phyloP scores from a whole-genome alignment of 2,888 invertebrate genomes.

The Cataglyphis altisquamis region DNA sequence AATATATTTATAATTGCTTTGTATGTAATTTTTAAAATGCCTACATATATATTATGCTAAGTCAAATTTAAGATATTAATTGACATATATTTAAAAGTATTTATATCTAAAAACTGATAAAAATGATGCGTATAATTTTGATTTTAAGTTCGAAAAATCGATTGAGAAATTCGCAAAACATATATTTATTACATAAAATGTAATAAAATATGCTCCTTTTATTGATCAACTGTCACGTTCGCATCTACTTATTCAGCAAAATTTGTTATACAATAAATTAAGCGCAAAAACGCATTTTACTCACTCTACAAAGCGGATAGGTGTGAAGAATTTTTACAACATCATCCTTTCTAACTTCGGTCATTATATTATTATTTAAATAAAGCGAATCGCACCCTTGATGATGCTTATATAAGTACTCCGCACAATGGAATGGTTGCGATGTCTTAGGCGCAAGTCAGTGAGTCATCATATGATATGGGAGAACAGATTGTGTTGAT shows the following conservation, averaged over 20 bases:
- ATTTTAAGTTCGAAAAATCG: neutral
- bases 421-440: conserved; percentile 59
- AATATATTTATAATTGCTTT: neutral
- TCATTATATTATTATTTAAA: conserved; percentile 75
- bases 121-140: neutral
- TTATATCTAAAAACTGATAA: neutral
- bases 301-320: conserved; percentile 88
- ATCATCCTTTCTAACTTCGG: conserved; percentile 86
- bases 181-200: neutral
- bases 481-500: neutral
- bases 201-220: neutral
- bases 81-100: neutral
- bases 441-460: conserved; percentile 64
- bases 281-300: conserved; percentile 68
- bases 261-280: neutral
- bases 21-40: neutral
- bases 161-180: neutral
- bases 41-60: neutral
- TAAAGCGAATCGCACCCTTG: conserved; percentile 40
- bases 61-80: neutral
- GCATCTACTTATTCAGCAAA: neutral
- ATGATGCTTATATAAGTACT: conserved; percentile 27
- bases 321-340: conserved; percentile 87
- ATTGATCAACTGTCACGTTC: conserved; percentile 53
- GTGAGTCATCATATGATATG: conserved; percentile 41